A percentile compares a stretch with the other conserved stretches of the same genome.
Evolutionary conservation across 2,888 invertebrate species (phyloP).

Genomic region (Scaptomyza tumidula): DNA sequence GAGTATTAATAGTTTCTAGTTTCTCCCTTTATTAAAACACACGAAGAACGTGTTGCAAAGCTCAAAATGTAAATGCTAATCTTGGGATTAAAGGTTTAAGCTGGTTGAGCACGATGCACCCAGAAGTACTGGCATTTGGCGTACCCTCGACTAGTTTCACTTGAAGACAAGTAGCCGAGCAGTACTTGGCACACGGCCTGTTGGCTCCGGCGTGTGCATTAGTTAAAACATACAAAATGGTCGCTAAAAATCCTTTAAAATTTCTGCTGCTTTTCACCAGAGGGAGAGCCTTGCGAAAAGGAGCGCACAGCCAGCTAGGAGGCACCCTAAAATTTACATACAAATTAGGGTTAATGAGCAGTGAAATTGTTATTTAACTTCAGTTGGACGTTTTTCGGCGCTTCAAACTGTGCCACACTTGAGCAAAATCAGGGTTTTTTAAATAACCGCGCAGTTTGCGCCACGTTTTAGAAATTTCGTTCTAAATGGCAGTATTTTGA

Average conservation of each 20-base stretch:
- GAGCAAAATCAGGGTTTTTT: slow-evolving; percentile 29
- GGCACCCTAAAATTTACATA: slow-evolving; percentile 75
- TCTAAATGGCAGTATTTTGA: slow-evolving; percentile 23
- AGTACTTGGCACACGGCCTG: background rate
- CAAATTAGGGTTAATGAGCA: slow-evolving; percentile 82
- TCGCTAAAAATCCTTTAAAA: slow-evolving; percentile 67
- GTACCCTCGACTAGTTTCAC: background rate
- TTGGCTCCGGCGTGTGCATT: slow-evolving; percentile 45
- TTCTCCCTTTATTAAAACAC: background rate
- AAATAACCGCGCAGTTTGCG: slow-evolving; percentile 59
- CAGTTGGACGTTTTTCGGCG: slow-evolving; percentile 68
- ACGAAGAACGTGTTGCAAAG: background rate
- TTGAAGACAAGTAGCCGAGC: slow-evolving; percentile 2
- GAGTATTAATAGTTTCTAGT: background rate
- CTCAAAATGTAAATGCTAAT: background rate
- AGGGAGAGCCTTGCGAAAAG: slow-evolving; percentile 16
- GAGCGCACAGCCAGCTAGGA: slow-evolving; percentile 44
- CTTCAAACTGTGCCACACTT: slow-evolving; percentile 70
- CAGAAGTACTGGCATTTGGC: background rate
- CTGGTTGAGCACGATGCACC: background rate
- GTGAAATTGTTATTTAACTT: slow-evolving; percentile 82
- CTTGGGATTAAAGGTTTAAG: slow-evolving; percentile 10
- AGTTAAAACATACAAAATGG: slow-evolving; percentile 62
- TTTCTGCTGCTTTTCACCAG: slow-evolving; percentile 22
- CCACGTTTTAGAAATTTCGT: slow-evolving; percentile 69